Evolutionary conservation across 2,888 invertebrate species (phyloP), one percentile per base, ranked within the genome.

Genomic region (Oxycera nigricornis): DNA sequence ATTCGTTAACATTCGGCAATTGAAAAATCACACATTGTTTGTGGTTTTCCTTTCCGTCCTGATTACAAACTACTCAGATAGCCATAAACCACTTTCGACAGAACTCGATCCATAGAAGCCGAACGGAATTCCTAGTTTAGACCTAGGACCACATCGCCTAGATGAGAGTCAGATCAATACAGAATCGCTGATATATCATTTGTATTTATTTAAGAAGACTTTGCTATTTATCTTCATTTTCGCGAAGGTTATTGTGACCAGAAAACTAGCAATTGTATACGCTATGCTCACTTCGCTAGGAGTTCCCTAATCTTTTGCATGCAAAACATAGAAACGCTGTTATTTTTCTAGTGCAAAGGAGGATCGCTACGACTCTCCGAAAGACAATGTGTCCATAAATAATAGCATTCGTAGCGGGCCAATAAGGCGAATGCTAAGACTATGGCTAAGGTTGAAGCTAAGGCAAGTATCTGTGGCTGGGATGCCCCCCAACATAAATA

Each of bases 361-460:
- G 61, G 59, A 59, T 61, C 31, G 61, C 31, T 14, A 30, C 30
- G 61, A 11, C 61, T 61, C 17, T 30, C 61, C 31, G 28, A 46
- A 68, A 68, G 46, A 68, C 67, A 68, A 68, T 68, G 67, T 68
- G 67, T 68, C 67, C 67, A 68, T 68, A 68, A 68, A 68, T 68
- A 68, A 68, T 68, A 68, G 67, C 67, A 17, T 39, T 22, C 67
- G 35, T 26, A 28, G 67, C 46, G 50, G 39, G 46, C 30, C 67
- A 46, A 46, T 46, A 46, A 28, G 67, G 46, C 46, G 67, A 17
- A 26, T 46, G 26, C 46, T 31, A 22, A 50, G 46, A 24, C 26
- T 30, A 24, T 20, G 30, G 67, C 20, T 50, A 22, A n/a, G n/a
- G n/a, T n/a, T n/a, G n/a, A n/a, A n/a, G n/a, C n/a, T n/a, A n/a